Percentiles rank a stretch among this genome's conserved stretches.
Evolutionary conservation across 2,797 vertebrate species (phyloP).

Genomic region (Anguilla anguilla): DNA sequence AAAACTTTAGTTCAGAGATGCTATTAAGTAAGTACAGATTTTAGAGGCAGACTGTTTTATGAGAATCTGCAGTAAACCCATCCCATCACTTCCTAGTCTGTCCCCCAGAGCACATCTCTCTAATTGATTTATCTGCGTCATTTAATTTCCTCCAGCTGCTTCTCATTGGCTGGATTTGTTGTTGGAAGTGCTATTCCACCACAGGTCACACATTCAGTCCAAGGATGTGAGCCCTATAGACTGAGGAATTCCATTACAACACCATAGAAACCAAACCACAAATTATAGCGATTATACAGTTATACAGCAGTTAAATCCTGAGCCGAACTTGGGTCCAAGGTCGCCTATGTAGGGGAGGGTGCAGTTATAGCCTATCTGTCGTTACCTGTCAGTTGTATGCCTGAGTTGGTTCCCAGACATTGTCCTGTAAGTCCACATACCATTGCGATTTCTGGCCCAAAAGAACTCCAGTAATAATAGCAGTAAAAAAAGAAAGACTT

Average conservation of each 20-base stretch:
- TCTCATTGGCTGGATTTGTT: conserved; percentile 1
- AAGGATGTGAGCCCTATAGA: neutral
- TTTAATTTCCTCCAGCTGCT: neutral
- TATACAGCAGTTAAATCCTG: neutral
- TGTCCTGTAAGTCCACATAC: too few relatives aligned
- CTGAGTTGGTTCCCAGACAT: too few relatives aligned
- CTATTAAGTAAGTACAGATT: neutral
- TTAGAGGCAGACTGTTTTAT: neutral
- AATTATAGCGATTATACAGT: neutral
- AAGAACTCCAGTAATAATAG: too few relatives aligned
- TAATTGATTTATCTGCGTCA: conserved; percentile 10
- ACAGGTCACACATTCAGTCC: neutral
- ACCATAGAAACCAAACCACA: neutral
- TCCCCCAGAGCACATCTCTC: neutral
- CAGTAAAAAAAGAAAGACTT: too few relatives aligned
- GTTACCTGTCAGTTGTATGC: too few relatives aligned
- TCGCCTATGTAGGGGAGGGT: neutral
- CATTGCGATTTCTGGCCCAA: too few relatives aligned
- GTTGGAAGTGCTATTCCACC: neutral
- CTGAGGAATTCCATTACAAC: neutral
- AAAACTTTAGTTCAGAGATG: neutral
- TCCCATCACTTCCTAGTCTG: neutral
- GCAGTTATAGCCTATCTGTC: neutral
- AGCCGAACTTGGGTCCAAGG: neutral
- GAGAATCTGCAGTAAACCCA: neutral